phyloP scores from a whole-genome alignment of 2,797 vertebrate genomes.

The Argentina silus region DNA sequence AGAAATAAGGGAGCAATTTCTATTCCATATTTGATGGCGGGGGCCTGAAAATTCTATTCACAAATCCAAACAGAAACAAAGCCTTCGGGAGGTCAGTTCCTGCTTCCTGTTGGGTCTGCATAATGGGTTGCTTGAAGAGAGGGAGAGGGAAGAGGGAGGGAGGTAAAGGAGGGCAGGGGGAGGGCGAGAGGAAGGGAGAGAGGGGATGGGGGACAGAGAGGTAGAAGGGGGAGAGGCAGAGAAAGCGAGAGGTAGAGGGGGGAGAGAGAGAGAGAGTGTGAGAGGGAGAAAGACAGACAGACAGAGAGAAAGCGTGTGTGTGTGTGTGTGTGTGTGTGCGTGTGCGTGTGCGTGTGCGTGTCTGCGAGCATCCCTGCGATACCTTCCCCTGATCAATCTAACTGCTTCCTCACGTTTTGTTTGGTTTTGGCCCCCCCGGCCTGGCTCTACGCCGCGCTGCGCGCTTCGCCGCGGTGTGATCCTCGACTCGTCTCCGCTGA shows the following conservation, averaged over 20 bases:
- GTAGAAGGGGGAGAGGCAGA: constrained; percentile 1
- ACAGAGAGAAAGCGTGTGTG: neutral
- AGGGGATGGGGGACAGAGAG: constrained; percentile 31
- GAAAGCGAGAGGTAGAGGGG: constrained; percentile 9
- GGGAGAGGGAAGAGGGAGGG: constrained; percentile 54
- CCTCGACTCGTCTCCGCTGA: constrained; percentile 41
- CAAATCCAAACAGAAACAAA: constrained; percentile 99
- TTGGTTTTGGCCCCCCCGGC: constrained; percentile 81
- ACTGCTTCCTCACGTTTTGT: constrained; percentile 86
- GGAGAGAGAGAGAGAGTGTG: neutral
- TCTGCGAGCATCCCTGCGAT: constrained; percentile 68
- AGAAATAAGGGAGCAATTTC: constrained; percentile 99
- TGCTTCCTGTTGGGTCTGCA: constrained; percentile 89
- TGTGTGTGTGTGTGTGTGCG: neutral
- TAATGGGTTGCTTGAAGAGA: constrained; percentile 91
- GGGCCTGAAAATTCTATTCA: constrained; percentile 95
- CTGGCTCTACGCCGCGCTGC: constrained; percentile 56
- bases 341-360: no score
- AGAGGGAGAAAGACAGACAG: neutral
- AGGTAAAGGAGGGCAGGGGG: constrained; percentile 50
- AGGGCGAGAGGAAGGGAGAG: constrained; percentile 38
- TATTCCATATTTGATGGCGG: constrained; percentile 97
- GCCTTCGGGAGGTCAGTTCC: constrained; percentile 92
- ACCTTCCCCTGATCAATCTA: constrained; percentile 91
- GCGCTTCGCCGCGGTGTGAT: constrained; percentile 35